These are phyloP conservation scores for Rhagium mordax DNA, from an alignment of 2,888 invertebrate genomes.

Conservation along the genomic window DNA sequence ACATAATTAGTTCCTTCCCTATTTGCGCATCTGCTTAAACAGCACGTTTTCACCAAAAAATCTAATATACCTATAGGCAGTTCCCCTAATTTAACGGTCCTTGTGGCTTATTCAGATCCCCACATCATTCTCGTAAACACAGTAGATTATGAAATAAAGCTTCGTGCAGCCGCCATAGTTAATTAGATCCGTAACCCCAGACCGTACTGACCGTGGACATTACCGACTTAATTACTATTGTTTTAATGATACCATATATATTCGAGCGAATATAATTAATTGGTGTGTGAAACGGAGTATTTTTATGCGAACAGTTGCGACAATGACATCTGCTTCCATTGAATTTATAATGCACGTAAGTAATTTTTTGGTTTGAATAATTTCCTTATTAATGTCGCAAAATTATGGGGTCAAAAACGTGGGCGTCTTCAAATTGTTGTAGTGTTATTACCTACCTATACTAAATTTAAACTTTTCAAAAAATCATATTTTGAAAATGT, in stretches of 20 bases:
- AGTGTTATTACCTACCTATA: too few species aligned
- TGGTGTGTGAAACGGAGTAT: conserved; percentile 10
- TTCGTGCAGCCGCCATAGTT: conserved; percentile 16
- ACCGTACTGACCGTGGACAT: conserved; percentile 1
- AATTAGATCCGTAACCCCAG: conserved; percentile 7
- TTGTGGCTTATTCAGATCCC: conserved; percentile 14
- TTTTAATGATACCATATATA: conserved; percentile 17
- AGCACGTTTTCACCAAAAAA: not conserved
- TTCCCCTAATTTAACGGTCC: conserved; percentile 2
- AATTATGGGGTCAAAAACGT: too few species aligned
- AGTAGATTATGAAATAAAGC: conserved; percentile 16
- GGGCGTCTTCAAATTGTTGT: too few species aligned
- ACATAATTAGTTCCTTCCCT: too few species aligned
- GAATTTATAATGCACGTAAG: not conserved
- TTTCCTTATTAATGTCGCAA: too few species aligned
- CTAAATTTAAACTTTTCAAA: too few species aligned
- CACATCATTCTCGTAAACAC: conserved; percentile 2
- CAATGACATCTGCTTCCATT: not conserved
- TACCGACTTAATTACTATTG: conserved; percentile 14
- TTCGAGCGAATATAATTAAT: not conserved
- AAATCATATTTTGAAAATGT: too few species aligned
- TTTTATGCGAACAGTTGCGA: conserved; percentile 4
- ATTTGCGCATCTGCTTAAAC: not conserved
- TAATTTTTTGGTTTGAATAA: too few species aligned
- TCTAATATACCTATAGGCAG: not conserved